Base-by-base conservation (phyloP, 2,113 vertebrate species). In the Festucalex cinctus region DNA sequence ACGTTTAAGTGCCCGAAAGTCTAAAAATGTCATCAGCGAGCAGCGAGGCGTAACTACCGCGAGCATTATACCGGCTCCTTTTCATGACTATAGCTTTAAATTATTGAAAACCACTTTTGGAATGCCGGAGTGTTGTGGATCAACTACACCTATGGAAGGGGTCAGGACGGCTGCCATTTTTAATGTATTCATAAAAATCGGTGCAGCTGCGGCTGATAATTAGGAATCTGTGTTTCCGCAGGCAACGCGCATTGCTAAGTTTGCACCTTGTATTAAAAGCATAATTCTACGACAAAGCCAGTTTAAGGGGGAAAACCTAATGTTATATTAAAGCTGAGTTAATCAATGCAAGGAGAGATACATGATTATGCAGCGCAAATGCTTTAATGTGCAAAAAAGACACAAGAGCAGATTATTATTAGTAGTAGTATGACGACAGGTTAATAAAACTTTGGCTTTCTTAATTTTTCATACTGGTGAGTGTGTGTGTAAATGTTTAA, bases 401-500 rank as follows among this genome's bases (percentile, higher is more conserved):
- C 19, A 51, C 51, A 54, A 36, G 16, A 39, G 63, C 84, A 76
- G 80, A 77, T 79, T 67, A 78, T 78, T 76, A 88, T 83, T 88
- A 85, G 84, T 89, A 81, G 87, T 89, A 89, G 90, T 85, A 90
- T 90, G 88, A 90, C 87, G 88, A 91, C 86, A 92, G 90, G 89
- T 91, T 91, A 89, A 90, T 90, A 88, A 85, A 90, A 90, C 83
- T 88, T 86, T 86, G 73, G 79, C 70, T 90, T 90, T 91, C 84
- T 91, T 91, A 76, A 91, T 90, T 90, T 91, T 91, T 91, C 83
- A 92, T 88, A 63, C 79, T 83, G 86, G 87, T 91, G 88, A 86
- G 86, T 86, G 86, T 81, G 82, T 83, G 85, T 90, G 88, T 92
- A 88, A 92, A 92, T 93, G 89, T 92, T 92, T 93, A 81, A 92